These are phyloP conservation scores for Rhingia rostrata DNA, from an alignment of 2,888 invertebrate species.

Conservation along the genomic window DNA sequence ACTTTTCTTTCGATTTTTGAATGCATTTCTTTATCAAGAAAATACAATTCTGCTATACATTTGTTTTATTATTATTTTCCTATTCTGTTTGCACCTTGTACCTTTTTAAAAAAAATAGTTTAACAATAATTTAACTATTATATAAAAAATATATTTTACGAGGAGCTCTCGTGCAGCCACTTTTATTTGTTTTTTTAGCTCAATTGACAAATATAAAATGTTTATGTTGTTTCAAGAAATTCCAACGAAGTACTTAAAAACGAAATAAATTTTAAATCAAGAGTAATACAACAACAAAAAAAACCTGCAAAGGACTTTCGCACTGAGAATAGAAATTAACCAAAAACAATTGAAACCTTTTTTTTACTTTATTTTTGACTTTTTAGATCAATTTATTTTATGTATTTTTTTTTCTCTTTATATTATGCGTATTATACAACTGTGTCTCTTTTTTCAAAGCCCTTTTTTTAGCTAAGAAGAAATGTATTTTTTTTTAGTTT, in stretches of 20 bases:
- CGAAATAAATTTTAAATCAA: background rate
- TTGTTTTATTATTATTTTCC: slow-evolving; percentile 11
- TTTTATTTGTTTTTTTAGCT: no score
- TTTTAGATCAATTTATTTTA: slow-evolving; percentile 29
- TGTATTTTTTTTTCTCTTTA: slow-evolving; percentile 34
- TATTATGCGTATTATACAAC: slow-evolving; percentile 34
- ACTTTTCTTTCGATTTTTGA: slow-evolving; percentile 3
- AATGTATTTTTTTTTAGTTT: slow-evolving; percentile 60
- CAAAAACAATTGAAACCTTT: slow-evolving; percentile 32
- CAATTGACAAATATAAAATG: slow-evolving; percentile 11
- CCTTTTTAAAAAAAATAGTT: slow-evolving; percentile 24
- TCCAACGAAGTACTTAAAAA: slow-evolving; percentile 54
- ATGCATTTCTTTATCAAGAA: slow-evolving; percentile 23
- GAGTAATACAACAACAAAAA: background rate
- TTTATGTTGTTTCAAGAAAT: slow-evolving; percentile 8
- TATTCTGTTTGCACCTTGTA: slow-evolving; percentile 41
- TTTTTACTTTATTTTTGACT: slow-evolving; percentile 13
- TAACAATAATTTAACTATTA: slow-evolving; percentile 6
- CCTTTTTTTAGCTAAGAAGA: slow-evolving; percentile 28
- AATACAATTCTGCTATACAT: slow-evolving; percentile 1
- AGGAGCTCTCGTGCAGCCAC: slow-evolving; percentile 1
- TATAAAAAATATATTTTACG: slow-evolving; percentile 9
- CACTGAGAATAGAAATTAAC: slow-evolving; percentile 49
- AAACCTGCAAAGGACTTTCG: background rate
- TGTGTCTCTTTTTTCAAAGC: slow-evolving; percentile 35